Base-by-base conservation (phyloP, 2,797 vertebrate genomes). In the Pteronotus mesoamericanus region DNA sequence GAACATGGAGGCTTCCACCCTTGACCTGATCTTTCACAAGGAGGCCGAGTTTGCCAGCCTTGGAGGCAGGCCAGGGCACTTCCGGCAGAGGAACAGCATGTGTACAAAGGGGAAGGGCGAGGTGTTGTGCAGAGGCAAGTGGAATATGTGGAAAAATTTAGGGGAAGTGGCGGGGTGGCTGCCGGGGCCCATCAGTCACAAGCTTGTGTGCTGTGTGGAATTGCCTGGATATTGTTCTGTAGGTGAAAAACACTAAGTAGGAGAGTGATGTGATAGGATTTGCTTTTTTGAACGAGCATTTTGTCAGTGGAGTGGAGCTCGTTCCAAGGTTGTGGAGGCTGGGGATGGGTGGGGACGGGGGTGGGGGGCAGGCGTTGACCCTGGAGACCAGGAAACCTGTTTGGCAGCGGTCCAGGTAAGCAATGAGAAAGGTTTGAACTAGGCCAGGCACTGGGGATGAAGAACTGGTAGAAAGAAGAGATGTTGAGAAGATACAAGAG, bases 71-170 rank as follows among this genome's bases (percentile, higher is more conserved):
- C 4, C 9, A 26, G 3, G 22, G 14, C 3, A 5, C 42, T 55
- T 46, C 16, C 1, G 32, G 69, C 29, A 83, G 19, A 85, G 32
- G 44, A 83, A 74, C 16, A 59, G 21, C 37, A 2, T 24, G 18
- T 24, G 42, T 14, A 1, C 37, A 3, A 18, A 94, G 75, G 88
- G 91, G 75, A 66, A 64, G 66, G 93, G 71, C 39, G 3, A 10
- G 19, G 61, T 10, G 0, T 37, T 22, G 11, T 5, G 2, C 9
- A 71, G 48, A 51, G 74, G 34, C 57, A 24, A 57, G 39, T 39
- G 37, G 59, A n/a, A 48, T 1, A 19, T 19, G 0, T n/a, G 12
- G 46, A 51, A 44, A 10, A 32, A 37, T 2, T 1, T 5, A 7
- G 80, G 78, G 51, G 95, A 78, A 6, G 8, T 2, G 11, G 46